Percentiles rank a stretch among this genome's conserved stretches.
Evolutionary conservation across 2,888 invertebrate genomes (phyloP).

Genomic region (Psylliodes chrysocephalus): DNA sequence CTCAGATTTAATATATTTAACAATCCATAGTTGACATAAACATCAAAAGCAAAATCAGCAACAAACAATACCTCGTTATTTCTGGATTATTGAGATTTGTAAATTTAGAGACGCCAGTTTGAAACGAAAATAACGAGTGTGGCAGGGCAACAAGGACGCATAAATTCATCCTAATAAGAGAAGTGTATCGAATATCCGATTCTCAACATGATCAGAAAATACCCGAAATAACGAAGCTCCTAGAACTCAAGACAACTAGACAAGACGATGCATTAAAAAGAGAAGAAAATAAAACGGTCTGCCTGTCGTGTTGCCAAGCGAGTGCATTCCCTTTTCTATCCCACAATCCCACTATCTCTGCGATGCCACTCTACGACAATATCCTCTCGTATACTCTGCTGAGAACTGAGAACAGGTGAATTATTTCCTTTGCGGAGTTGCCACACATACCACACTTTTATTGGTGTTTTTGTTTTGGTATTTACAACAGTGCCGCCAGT

Average conservation of each 20-base stretch:
- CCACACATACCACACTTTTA: neutral
- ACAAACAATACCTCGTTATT: too few relatives aligned
- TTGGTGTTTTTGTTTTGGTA: too few relatives aligned
- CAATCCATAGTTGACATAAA: too few relatives aligned
- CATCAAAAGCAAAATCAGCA: too few relatives aligned
- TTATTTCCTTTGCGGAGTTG: neutral
- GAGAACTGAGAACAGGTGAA: constrained; percentile 1
- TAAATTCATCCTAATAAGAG: too few relatives aligned
- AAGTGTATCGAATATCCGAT: neutral
- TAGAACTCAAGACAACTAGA: neutral
- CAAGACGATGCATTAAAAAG: neutral
- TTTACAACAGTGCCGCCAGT: too few relatives aligned
- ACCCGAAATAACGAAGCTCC: neutral
- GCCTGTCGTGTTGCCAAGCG: neutral
- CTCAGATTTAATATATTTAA: too few relatives aligned
- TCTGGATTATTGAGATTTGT: too few relatives aligned
- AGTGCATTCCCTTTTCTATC: neutral
- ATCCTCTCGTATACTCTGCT: neutral
- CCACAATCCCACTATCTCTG: constrained; percentile 1
- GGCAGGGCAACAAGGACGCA: too few relatives aligned
- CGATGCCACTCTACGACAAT: neutral
- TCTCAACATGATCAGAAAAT: neutral
- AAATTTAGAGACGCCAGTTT: too few relatives aligned
- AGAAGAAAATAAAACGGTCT: neutral
- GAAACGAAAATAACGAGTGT: too few relatives aligned